Base-by-base conservation (phyloP, 2,888 invertebrate species). In the Drosophila parthenogenetica region DNA sequence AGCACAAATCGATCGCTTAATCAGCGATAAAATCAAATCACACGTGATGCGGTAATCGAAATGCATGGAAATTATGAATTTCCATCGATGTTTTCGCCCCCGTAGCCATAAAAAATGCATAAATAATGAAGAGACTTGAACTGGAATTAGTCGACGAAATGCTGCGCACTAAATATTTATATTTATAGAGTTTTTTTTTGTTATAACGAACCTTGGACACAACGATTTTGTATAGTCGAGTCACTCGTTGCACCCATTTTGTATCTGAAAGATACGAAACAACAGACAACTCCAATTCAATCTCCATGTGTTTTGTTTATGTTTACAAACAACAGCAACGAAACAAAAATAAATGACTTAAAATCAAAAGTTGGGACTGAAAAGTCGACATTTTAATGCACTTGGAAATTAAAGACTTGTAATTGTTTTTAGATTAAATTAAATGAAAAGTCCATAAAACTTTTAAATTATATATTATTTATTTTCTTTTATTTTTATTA, bases 201-300 rank as follows among this genome's bases (percentile, higher is more conserved):
- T 39, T 16, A 14, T 35, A 48, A 48, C 63, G 75, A 83, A 80
- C 87, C 81, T 80, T 83, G 68, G 78, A 61, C 72, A 54, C 60
- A 60, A 54, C 32, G 60, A 35, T 49, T 61, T 48, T 35, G 43
- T 46, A 63, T 51, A 55, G 57, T 60, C 60, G n/a, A 17, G 13
- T 49, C 37, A 13, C 19, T 29, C 58, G 60, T 35, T 58, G 49
- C 54, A 45, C 49, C 14, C 25, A 73, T 64, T 65, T 64, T 19
- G 43, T 58, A 25, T 29, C 11, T 13, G 35, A 35, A 13, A 35
- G 13, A 35, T 13, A 35, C 11, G 25, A 42, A 67, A 58, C 25
- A 45, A 55, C 22, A 22, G 22, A 25, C 35, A 14, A 53, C 42
- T 57, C 32, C 16, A 37, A 68, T 61, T 63, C 62, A 29, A 63